Evolutionary conservation across 2,113 vertebrate genomes (phyloP).

Genomic region (Nesospiza acunhae): DNA sequence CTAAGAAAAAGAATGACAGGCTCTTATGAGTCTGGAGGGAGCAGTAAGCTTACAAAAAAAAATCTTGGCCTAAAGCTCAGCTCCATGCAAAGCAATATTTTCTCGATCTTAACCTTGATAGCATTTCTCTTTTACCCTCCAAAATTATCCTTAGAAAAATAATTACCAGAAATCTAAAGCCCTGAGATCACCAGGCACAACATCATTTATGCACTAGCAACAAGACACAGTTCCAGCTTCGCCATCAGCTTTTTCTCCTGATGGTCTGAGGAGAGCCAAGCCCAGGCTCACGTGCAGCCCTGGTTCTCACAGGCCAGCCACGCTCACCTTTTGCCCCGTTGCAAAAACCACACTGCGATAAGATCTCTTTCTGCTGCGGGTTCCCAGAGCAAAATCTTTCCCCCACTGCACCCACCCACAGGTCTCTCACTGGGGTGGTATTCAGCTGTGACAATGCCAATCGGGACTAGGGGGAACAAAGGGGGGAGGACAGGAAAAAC

Average conservation of each 20-base stretch:
- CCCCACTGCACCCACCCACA: neutral
- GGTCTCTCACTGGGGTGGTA: neutral
- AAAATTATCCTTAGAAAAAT: neutral
- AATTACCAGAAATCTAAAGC: neutral
- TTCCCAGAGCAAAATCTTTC: neutral
- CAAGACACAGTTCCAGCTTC: fast-evolving
- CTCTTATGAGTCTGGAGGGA: neutral
- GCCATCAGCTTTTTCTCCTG: fast-evolving
- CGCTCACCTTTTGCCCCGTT: neutral
- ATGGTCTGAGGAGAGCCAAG: neutral
- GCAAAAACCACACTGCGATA: neutral
- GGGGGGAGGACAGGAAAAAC: neutral
- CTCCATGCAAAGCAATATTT: neutral
- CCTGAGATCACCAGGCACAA: neutral
- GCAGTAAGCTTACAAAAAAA: neutral
- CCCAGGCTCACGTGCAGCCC: fast-evolving
- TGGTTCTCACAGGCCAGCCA: neutral
- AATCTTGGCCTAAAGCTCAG: neutral
- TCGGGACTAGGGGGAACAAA: neutral
- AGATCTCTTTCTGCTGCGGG: neutral
- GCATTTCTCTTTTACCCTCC: neutral
- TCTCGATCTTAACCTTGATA: neutral
- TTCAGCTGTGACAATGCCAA: neutral
- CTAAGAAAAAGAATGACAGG: neutral
- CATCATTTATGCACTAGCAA: neutral